Percentiles rank a stretch among this genome's conserved stretches.
phyloP scores from a whole-genome alignment of 2,888 invertebrate genomes.

The Salticus scenicus region DNA sequence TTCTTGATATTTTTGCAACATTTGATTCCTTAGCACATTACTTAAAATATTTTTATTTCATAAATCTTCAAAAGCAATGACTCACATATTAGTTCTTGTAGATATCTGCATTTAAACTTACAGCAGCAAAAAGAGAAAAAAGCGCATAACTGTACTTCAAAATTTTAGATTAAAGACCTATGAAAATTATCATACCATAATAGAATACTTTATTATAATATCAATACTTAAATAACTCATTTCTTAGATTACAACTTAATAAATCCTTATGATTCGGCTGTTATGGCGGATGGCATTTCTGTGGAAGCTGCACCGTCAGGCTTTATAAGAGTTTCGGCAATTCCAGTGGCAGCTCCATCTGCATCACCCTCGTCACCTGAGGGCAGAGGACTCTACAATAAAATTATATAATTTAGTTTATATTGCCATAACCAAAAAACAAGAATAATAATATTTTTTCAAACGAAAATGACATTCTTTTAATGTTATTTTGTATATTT shows the following conservation, averaged over 20 bases:
- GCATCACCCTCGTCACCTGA: conserved; percentile 57
- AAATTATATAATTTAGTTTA: too few species aligned
- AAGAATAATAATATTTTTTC: too few species aligned
- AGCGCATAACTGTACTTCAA: conserved; percentile 23
- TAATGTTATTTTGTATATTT: too few species aligned
- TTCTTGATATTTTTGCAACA: too few species aligned
- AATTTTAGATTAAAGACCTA: conserved; percentile 43
- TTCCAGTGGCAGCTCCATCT: conserved; percentile 13
- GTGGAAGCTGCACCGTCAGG: conserved; percentile 32
- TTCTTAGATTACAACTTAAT: conserved; percentile 47
- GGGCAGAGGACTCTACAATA: conserved; percentile 37
- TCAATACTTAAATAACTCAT: conserved; percentile 16
- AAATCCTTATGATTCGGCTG: conserved; percentile 57
- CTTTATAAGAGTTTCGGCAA: conserved; percentile 47
- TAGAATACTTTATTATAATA: conserved; percentile 44
- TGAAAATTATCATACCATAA: conserved; percentile 48
- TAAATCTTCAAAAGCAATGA: too few species aligned
- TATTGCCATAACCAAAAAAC: too few species aligned
- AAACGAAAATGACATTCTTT: too few species aligned
- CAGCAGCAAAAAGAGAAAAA: conserved; percentile 4
- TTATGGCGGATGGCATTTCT: conserved; percentile 56
- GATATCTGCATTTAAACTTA: not conserved
- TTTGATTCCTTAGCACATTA: too few species aligned
- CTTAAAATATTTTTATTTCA: too few species aligned
- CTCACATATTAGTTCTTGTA: not conserved